Conservation (phyloP, 2,797 vertebrate genomes). For the Gallirallus australis region DNA sequence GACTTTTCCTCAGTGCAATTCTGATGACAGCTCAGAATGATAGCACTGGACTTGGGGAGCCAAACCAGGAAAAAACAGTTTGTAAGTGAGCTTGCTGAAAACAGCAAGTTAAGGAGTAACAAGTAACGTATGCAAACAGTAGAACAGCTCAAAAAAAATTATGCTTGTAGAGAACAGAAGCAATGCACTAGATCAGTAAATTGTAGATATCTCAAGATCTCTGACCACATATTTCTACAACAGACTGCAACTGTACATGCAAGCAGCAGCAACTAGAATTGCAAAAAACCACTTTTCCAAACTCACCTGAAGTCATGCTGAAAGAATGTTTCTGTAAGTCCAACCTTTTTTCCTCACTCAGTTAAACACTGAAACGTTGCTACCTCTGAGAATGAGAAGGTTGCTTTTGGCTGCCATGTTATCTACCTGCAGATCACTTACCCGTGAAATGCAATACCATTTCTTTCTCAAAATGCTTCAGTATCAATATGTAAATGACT, state of each 20-base stretch:
- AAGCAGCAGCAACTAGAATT: background rate
- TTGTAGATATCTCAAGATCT: background rate
- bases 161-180: background rate
- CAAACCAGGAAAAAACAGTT: background rate
- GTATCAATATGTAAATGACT: background rate
- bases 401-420: background rate
- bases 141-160: background rate
- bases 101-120: background rate
- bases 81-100: background rate
- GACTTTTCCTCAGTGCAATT: background rate
- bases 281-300: background rate
- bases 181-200: background rate
- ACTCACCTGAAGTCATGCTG: background rate
- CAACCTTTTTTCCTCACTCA: background rate
- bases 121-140: background rate
- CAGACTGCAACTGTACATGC: background rate
- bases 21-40: background rate
- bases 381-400: background rate
- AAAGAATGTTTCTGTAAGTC: background rate
- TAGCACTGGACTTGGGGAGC: background rate
- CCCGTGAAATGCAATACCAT: fast-evolving
- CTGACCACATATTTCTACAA: background rate
- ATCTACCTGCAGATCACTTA: background rate
- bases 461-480: background rate
- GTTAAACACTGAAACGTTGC: background rate